phyloP scores from a whole-genome alignment of 2,888 invertebrate species.

The Nomada flava region DNA sequence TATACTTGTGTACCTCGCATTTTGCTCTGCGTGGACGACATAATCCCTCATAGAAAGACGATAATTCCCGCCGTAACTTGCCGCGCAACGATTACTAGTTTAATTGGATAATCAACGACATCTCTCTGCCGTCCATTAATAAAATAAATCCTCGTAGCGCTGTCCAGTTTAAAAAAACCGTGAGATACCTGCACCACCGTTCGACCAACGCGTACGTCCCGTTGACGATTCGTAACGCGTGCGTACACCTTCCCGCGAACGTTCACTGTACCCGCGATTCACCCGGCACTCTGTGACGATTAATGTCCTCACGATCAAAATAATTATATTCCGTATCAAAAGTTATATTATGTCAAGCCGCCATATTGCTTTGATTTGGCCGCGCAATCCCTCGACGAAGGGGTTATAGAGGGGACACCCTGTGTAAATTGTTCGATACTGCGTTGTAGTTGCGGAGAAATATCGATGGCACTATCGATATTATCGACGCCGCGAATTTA shows the following conservation, averaged over 20 bases:
- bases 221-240: background rate
- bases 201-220: background rate
- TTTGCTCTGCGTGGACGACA: constrained; percentile 78
- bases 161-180: constrained; percentile 21
- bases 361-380: constrained; percentile 74
- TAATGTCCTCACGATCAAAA: constrained; percentile 58
- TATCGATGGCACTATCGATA: too few relatives aligned
- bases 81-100: constrained; percentile 37
- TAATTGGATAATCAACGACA: constrained; percentile 54
- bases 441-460: background rate
- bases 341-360: constrained; percentile 71
- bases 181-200: background rate
- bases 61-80: constrained; percentile 29
- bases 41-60: constrained; percentile 58
- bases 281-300: constrained; percentile 12
- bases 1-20: constrained; percentile 74
- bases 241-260: constrained; percentile 2
- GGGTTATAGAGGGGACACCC: constrained; percentile 39
- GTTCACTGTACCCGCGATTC: constrained; percentile 27
- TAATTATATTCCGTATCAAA: constrained; percentile 61
- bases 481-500: too few relatives aligned
- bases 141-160: constrained; percentile 57
- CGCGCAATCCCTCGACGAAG: constrained; percentile 63
- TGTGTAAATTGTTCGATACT: constrained; percentile 8
- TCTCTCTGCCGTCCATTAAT: constrained; percentile 57